These are phyloP conservation scores for Margaritifera margaritifera DNA, from an alignment of 2,888 invertebrate genomes.

Conservation along the genomic window DNA sequence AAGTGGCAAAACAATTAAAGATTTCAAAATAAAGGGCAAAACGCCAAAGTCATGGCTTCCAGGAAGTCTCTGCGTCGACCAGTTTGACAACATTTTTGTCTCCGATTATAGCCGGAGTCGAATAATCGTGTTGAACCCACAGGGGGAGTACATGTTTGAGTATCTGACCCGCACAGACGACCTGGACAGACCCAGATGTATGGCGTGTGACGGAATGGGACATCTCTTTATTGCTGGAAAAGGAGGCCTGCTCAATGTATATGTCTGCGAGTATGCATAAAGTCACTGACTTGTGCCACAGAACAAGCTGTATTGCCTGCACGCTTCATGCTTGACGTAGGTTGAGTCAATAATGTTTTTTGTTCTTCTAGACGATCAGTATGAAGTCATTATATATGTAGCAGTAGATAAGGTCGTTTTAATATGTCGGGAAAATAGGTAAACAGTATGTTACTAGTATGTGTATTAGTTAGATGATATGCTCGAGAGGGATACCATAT, in stretches of 20 bases:
- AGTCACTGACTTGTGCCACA: too few species aligned
- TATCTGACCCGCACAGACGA: conserved; percentile 33
- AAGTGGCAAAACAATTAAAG: conserved; percentile 26
- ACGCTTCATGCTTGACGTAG: too few species aligned
- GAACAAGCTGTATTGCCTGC: too few species aligned
- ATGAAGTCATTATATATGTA: too few species aligned
- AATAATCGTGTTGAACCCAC: conserved; percentile 36
- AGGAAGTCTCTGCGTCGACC: conserved; percentile 41
- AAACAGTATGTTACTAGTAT: too few species aligned
- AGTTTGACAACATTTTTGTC: conserved; percentile 44
- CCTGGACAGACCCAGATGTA: conserved; percentile 39
- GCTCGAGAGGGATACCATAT: too few species aligned
- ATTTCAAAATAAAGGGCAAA: conserved; percentile 30
- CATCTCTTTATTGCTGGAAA: conserved; percentile 37
- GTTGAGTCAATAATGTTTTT: too few species aligned
- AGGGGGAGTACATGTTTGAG: conserved; percentile 36
- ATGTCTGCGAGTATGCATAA: conserved; percentile 34
- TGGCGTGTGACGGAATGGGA: conserved; percentile 36
- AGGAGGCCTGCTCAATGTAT: conserved; percentile 39
- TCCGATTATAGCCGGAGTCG: conserved; percentile 38
- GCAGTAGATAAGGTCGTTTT: too few species aligned
- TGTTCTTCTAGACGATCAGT: too few species aligned
- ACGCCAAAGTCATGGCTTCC: conserved; percentile 37
- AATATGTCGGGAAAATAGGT: too few species aligned
- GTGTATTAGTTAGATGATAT: too few species aligned